Evolutionary conservation across 2,797 vertebrate genomes (phyloP), one percentile per base, ranked within the genome.

Genomic region (Alcedo quadribrachys): DNA sequence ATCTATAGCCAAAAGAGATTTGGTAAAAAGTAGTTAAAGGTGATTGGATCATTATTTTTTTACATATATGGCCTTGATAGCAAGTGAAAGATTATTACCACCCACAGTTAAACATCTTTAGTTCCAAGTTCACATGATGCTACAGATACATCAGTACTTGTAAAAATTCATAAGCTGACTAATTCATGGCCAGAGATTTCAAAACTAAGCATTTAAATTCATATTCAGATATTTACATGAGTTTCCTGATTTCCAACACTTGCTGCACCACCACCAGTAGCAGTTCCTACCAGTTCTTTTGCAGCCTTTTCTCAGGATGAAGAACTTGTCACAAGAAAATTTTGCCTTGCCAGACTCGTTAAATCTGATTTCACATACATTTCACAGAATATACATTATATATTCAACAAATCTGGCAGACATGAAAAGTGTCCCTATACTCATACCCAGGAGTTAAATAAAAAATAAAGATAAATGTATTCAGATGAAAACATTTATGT

Each of bases 271-370:
- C n/a, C 5, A 19, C 18, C 50, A 33, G 14, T 10, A 85, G 48
- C 30, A 70, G 71, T 50, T 93, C 50, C 81, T 77, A 42, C 54
- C 3, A 3, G 27, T 33, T 58, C 32, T 78, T 90, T 86, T 69
- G 46, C 43, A 73, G 30, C 15, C 35, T 80, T 16, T 93, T 92
- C 51, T 58, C 71, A 42, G 61, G 50, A 85, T 35, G 30, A 84
- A 76, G 78, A 80, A 57, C 32, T 3, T 12, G 3, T 80, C 48
- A 55, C 25, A 82, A 77, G 71, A 82, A 92, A 87, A 80, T 85
- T 89, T 61, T 87, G 35, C 54, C 37, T 91, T 85, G 57, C 73
- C 45, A 94, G 66, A 75, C 74, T 79, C 71, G 27, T 68, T 85
- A 87, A 74, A n/a, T 91, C 61, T 82, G 33, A 12, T 83, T 89